Evolutionary conservation across 2,888 invertebrate genomes (phyloP), one percentile per base, ranked within the genome.

Genomic region (Matsumyia berberina): DNA sequence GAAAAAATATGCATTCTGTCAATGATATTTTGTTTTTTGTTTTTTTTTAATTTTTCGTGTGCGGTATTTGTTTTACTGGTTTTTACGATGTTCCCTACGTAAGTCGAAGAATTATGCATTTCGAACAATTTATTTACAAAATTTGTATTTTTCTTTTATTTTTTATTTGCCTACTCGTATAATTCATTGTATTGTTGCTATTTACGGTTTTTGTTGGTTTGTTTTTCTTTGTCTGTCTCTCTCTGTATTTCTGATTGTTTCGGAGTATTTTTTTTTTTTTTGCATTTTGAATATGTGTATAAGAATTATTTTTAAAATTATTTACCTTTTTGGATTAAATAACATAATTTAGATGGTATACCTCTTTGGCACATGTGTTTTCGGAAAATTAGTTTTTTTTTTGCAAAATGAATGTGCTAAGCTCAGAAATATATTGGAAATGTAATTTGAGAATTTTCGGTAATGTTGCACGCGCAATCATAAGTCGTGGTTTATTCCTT

Each of bases 251-350:
- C 80, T 76, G 79, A 86, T 86, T 86, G 86, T 73, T 85, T 82
- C 67, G 64, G 64, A 70, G 69, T 83, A 73, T 72, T 66, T 80
- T n/a, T n/a, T n/a, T n/a, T n/a, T n/a, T n/a, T n/a, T 86, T 51
- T 78, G 60, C 81, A 67, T 62, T 64, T 81, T 86, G 87, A 24
- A 89, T 89, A n/a, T 15, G 37, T 73, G 19, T 64, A 74, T 69
- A 37, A 67, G 44, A 55, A 78, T 44, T 58, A 2, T 33, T 29
- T 58, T 67, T 44, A 24, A 15, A 49, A 11, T 49, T 39, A 35
- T 44, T 80, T 66, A 11, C n/a, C n/a, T n/a, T 62, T 64, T 49
- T 33, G 6, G 12, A 76, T 86, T 89, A 87, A 31, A 90, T 88
- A 24, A 24, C 29, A 76, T 62, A 51, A 67, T 80, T 85, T 58